Evolutionary conservation across 2,797 vertebrate genomes (phyloP), one percentile per base, ranked within the genome.

Genomic region (Vultur gryphus): DNA sequence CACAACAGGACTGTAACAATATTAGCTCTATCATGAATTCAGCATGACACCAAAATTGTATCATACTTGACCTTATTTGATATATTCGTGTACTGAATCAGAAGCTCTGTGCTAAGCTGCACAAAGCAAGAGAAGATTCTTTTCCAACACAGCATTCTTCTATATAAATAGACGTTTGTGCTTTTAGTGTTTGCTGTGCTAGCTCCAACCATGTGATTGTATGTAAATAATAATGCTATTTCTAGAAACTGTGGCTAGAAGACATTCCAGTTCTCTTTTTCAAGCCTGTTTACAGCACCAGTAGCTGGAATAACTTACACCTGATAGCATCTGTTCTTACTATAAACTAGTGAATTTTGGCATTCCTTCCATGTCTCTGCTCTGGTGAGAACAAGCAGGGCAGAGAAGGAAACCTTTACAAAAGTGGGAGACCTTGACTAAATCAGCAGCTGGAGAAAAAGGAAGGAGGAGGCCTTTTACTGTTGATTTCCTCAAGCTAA

Each of bases 1-100:
- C 95, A 77, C 90, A 81, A 91, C 84, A 90, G 91, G 78, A 77
- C 90, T 81, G 65, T 64, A 77, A 91, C 92, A 96, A 89, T 55
- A 97, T 87, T 93, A 94, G 75, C 88, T 94, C 46, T 90, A 71
- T 89, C 76, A 84, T 9, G 65, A 84, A 88, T 96, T 19, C 91
- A 93, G 82, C 18, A 0, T 78, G 85, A 93, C 85, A 93, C 84
- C 87, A 76, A 41, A 64, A 91, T 3, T 95, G 91, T 91, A 86
- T 77, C 94, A 84, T 71, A 84, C 93, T 80, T 96, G 89, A 97
- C 93, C 94, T 96, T 79, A 3, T 93, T 87, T 94, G 90, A 94
- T 65, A 28, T 52, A 90, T 92, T 75, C 1, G 2, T 55, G 94
- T 29, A 23, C 28, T 41, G 83, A 80, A 90, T 51, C 49, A 51